These are phyloP conservation scores for Nixonia krombeini DNA, from an alignment of 1,140 invertebrate species.

Conservation along the genomic window DNA sequence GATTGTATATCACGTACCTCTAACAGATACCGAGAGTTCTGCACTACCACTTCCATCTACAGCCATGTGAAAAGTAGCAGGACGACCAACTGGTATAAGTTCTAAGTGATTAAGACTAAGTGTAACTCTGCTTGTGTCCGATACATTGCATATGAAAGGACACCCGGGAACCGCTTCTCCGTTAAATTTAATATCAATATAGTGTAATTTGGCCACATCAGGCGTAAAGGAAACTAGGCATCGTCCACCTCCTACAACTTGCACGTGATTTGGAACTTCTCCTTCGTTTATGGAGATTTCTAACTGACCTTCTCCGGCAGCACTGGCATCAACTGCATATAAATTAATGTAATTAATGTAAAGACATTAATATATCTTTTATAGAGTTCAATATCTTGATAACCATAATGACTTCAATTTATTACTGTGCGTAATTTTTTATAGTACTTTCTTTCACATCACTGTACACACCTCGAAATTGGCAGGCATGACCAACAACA, in stretches of 20 bases:
- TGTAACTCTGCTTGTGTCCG: constrained; percentile 84
- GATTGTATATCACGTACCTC: constrained; percentile 72
- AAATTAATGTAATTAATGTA: no score
- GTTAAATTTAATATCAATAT: constrained; percentile 99
- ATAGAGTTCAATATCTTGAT: no score
- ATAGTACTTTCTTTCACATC: no score
- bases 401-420: no score
- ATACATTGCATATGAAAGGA: constrained; percentile 88
- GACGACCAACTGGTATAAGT: constrained; percentile 88
- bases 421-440: no score
- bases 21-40: constrained; percentile 89
- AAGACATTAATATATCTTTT: constrained; percentile 4
- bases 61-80: constrained; percentile 90
- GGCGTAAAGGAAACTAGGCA: constrained; percentile 97
- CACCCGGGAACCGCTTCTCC: constrained; percentile 94
- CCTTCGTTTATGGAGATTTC: constrained; percentile 99
- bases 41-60: constrained; percentile 89
- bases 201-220: constrained; percentile 90
- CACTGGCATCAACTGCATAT: constrained; percentile 91
- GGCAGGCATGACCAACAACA: constrained; percentile 91
- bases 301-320: constrained; percentile 96
- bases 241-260: constrained; percentile 92
- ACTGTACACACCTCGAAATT: constrained; percentile 86
- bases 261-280: constrained; percentile 97
- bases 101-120: constrained; percentile 86